Evolutionary conservation across 1,140 invertebrate species (phyloP), one percentile per base, ranked within the genome.

Genomic region (Trachymyrmex septentrionalis): DNA sequence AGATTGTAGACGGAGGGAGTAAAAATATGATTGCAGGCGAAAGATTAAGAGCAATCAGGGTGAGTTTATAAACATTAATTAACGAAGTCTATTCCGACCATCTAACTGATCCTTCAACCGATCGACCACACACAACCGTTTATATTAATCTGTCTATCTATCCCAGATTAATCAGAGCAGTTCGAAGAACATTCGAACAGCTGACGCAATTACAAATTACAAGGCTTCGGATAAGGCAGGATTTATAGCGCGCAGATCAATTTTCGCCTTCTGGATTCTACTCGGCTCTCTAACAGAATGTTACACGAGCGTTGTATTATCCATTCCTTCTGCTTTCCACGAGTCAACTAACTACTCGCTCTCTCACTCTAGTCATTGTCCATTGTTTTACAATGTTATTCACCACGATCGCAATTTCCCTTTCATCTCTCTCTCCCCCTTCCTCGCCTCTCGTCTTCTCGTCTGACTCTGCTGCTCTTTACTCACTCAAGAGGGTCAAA

Each of bases 361-460:
- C 78, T 44, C 66, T 81, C 78, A 14, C 78, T 71, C 78, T 71
- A 57, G 30, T 81, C 78, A 81, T 81, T 81, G 78, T 81, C 57
- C 78, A 81, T 81, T 81, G 66, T 81, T 44, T 81, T 57, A 71
- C 53, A 24, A 57, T 48, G 78, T 81, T 71, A 57, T 30, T 81
- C 53, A 38, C 50, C 66, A 27, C 64, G 66, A 71, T 81, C 78
- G 34, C 78, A 81, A 81, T 55, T 81, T 81, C 21, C 78, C 66
- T 71, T 71, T 57, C 34, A n/a, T 81, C 78, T 81, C 21, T 81
- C 21, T 10, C 14, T 24, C 14, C 1, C 38, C 7, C 64, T 44
- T 2, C 9, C 10, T 16, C 21, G 1, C 21, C 0, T 2, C 9
- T 27, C 59, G 30, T 16, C 14, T 63, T 7, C 21, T 27, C 14